Percentiles rank a stretch among this genome's conserved stretches.
These are phyloP conservation scores for Leguminivora glycinivorella DNA, from an alignment of 1,140 invertebrate species.

Conservation along the genomic window DNA sequence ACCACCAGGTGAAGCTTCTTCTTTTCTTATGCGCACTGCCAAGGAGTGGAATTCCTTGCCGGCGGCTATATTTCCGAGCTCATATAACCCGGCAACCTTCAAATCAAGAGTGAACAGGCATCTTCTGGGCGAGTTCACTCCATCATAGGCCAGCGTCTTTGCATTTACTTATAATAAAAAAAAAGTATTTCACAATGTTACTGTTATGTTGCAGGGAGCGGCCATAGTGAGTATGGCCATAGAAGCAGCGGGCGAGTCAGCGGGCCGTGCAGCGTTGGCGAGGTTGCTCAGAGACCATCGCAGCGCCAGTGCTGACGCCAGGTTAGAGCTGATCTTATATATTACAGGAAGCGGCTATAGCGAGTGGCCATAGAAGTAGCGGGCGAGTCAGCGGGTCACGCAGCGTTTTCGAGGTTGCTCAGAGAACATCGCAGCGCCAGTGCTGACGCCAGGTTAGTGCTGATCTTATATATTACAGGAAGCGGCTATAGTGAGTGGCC, in stretches of 20 bases:
- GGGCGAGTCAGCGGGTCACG: conserved; percentile 60
- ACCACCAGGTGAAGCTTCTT: no score
- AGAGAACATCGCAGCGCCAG: conserved; percentile 59
- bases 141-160: no score
- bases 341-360: conserved; percentile 65
- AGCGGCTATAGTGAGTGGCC: conserved; percentile 69
- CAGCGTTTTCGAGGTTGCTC: conserved; percentile 57
- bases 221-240: conserved; percentile 74
- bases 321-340: conserved; percentile 37
- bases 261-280: conserved; percentile 61
- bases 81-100: no score
- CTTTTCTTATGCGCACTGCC: no score
- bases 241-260: conserved; percentile 62
- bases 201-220: conserved; percentile 51
- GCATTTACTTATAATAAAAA: no score
- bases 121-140: no score
- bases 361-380: conserved; percentile 69
- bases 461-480: conserved; percentile 43
- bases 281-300: conserved; percentile 57
- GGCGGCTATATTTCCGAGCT: no score
- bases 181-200: neutral
- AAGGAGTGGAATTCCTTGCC: no score
- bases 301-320: conserved; percentile 62
- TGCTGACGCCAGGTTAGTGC: conserved; percentile 60
- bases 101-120: no score